Evolutionary conservation across 2,113 vertebrate species (phyloP), one percentile per base, ranked within the genome.

Genomic region (Amblyornis subalaris): DNA sequence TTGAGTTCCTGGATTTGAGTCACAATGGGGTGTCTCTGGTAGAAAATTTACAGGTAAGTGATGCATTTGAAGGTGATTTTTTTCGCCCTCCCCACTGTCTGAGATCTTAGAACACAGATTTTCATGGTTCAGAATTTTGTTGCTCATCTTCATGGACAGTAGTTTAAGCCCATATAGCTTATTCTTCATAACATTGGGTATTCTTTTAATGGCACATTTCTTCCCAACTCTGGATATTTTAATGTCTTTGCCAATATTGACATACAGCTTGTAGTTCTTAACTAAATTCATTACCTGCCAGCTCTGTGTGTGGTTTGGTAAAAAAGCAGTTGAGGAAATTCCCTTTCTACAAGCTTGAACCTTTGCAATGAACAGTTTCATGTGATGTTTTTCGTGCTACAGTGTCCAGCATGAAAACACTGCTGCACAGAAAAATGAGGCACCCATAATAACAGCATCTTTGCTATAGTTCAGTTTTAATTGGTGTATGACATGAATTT

Each of bases 1-100:
- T 99, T 85, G 99, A 99, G 94, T 99, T 99, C 95, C 96, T 99
- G 89, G 99, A 99, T 96, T 98, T 99, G 96, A 99, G 99, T 96
- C 98, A 99, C 97, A 99, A 99, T 91, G 98, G 97, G 31, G 98
- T 99, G 72, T 97, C 97, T 64, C 87, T 98, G 10, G 98, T 99
- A 90, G 99, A 99, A 92, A 99, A 99, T 91, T 97, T 99, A 25
- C 99, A 99, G 98, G 99, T 99, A 78, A 90, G 50, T 29, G 58
- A 55, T 72, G 28, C 42, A 47, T 93, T 54, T 82, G 69, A 85
- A 71, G 58, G 35, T 65, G n/a, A 3, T 2, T n/a, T 33, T 31
- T 51, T 44, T 25, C 11, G 36, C 24, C 10, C 38, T 38, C 54
- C 21, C 12, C 10, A 2, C 28, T 85, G 3, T 0, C 26, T 5